phyloP scores from a whole-genome alignment of 2,888 invertebrate species.

The Xestia rhomboidea region DNA sequence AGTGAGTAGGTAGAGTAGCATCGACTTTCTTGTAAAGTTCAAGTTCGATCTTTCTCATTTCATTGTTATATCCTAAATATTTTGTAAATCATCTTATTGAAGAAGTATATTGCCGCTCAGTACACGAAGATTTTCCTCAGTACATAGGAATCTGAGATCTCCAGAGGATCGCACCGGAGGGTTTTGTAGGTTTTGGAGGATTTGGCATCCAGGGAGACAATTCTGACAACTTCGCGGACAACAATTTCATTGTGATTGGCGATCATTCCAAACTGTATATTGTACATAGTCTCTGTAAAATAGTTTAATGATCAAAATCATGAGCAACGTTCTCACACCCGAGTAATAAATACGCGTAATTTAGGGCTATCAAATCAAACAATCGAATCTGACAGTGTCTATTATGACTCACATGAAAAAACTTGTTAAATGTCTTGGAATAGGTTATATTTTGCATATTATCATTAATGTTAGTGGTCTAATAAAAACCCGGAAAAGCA shows the following conservation, averaged over 20 bases:
- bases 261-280: not conserved
- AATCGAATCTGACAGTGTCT: not conserved
- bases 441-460: slow-evolving; percentile 16
- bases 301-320: not conserved
- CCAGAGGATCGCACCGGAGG: too few species aligned
- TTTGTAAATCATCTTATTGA: not conserved
- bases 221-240: not conserved
- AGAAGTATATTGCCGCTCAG: not conserved
- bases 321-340: too few species aligned
- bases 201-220: too few species aligned
- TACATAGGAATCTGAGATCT: not conserved
- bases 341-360: not conserved
- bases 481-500: slow-evolving; percentile 48
- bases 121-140: not conserved
- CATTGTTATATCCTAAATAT: not conserved
- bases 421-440: not conserved
- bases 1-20: too few species aligned
- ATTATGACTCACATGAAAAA: not conserved
- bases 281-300: not conserved
- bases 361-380: slow-evolving; percentile 10
- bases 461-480: not conserved
- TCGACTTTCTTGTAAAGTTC: not conserved
- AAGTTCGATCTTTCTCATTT: not conserved
- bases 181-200: not conserved
- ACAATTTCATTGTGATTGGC: not conserved